Evolutionary conservation across 2,888 invertebrate species (phyloP).

Genomic region (Mystacides longicornis): DNA sequence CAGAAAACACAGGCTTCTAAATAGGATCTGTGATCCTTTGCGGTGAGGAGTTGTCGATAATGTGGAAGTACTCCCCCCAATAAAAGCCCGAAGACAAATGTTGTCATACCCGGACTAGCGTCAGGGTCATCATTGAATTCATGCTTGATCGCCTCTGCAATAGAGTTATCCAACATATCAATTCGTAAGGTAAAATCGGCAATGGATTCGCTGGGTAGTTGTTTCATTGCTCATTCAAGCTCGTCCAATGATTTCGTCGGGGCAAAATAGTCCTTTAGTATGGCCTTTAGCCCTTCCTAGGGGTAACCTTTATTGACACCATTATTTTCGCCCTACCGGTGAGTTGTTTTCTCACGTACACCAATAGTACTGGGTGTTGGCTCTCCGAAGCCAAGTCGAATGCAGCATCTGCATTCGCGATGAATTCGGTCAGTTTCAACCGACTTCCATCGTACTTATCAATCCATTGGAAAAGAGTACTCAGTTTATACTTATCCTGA

Average conservation of each 20-base stretch:
- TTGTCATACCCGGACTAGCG: background rate
- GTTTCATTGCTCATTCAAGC: background rate
- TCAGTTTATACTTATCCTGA: background rate
- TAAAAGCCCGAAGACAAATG: background rate
- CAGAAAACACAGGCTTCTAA: constrained; percentile 4
- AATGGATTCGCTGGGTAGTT: constrained; percentile 2
- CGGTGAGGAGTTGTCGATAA: background rate
- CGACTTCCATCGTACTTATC: constrained; percentile 6
- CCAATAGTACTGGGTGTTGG: constrained; percentile 4
- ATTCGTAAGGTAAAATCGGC: constrained; percentile 6
- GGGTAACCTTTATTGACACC: background rate
- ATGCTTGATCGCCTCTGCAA: constrained; percentile 3
- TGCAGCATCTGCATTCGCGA: constrained; percentile 3
- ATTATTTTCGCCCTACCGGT: constrained; percentile 4
- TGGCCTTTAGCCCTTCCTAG: background rate
- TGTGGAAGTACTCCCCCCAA: background rate
- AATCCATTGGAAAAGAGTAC: constrained; percentile 3
- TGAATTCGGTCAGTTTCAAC: constrained; percentile 3
- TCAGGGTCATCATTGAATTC: background rate
- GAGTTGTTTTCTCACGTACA: constrained; percentile 1
- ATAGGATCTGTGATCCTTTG: background rate
- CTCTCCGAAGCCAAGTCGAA: background rate
- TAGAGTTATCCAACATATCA: background rate
- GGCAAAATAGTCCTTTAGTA: background rate
- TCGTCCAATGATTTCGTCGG: constrained; percentile 3